phyloP scores from a whole-genome alignment of 2,797 vertebrate species.

The Heliangelus exortis region DNA sequence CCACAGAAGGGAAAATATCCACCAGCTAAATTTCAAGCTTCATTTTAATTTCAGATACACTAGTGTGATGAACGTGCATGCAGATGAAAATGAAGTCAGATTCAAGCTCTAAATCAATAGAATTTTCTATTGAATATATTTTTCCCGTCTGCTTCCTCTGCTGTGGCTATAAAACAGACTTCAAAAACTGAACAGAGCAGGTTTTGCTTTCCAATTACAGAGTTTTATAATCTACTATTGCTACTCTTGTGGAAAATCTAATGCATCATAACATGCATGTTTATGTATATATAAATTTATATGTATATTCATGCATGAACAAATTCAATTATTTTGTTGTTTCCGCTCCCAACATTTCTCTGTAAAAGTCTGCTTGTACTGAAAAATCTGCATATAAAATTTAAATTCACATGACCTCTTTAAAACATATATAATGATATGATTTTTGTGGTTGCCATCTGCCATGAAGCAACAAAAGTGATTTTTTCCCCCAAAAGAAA shows the following conservation, averaged over 20 bases:
- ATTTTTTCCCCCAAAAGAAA: neutral
- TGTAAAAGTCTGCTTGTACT: neutral
- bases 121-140: neutral
- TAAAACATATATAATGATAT: neutral
- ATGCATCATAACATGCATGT: neutral
- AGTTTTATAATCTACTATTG: neutral
- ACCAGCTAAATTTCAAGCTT: neutral
- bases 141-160: neutral
- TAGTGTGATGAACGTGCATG: neutral
- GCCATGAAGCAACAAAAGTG: neutral
- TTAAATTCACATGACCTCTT: neutral
- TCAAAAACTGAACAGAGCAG: neutral
- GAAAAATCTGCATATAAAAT: constrained; percentile 8
- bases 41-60: neutral
- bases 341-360: neutral
- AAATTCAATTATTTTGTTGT: neutral
- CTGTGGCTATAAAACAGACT: neutral
- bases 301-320: rapidly evolving
- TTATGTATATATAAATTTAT: neutral
- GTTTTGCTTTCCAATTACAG: neutral
- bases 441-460: constrained; percentile 18
- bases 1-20: neutral
- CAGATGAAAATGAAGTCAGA: neutral
- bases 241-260: neutral
- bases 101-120: neutral